Conservation (phyloP, 2,113 vertebrate species). For the Rhabdomys dilectus region DNA sequence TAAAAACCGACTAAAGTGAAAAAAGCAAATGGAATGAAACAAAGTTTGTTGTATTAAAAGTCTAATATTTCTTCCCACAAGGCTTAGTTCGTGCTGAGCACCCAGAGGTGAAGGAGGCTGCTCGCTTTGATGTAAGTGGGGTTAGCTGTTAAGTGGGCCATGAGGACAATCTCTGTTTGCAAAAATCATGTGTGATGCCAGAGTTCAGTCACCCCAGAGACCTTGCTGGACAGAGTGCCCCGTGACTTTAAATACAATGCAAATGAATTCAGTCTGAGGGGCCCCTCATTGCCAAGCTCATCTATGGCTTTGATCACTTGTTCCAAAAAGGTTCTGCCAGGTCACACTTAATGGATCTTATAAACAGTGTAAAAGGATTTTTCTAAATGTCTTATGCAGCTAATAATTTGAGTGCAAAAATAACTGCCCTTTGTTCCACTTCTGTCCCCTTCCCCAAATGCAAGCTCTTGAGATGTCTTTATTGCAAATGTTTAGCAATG, state of each 20-base stretch:
- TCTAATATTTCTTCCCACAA: constrained; percentile 37
- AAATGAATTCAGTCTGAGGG: constrained; percentile 68
- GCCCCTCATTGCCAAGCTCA: constrained; percentile 52
- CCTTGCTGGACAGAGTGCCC: not conserved
- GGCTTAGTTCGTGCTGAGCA: constrained; percentile 15
- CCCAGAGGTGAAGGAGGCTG: not conserved
- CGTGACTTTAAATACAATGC: constrained; percentile 18
- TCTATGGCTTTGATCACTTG: constrained; percentile 65
- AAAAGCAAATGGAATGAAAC: constrained; percentile 23
- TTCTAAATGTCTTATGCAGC: constrained; percentile 51
- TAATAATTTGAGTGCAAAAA: constrained; percentile 60
- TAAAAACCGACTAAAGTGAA: constrained; percentile 44
- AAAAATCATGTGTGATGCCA: constrained; percentile 41
- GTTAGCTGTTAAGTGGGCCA: constrained; percentile 17
- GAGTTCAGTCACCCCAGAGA: constrained; percentile 47
- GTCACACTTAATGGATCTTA: constrained; percentile 67
- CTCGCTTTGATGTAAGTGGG: constrained; percentile 39
- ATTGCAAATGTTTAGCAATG: constrained; percentile 19
- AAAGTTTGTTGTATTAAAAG: constrained; percentile 50
- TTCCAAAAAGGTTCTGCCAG: constrained; percentile 57
- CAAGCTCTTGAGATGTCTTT: not conserved
- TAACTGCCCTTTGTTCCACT: not conserved
- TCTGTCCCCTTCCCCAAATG: not conserved
- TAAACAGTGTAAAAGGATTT: constrained; percentile 65
- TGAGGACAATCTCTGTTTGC: constrained; percentile 43